A percentile compares a stretch with the other conserved stretches of the same genome.
phyloP scores from a whole-genome alignment of 2,113 vertebrate species.

The Oncorhynchus keta region DNA sequence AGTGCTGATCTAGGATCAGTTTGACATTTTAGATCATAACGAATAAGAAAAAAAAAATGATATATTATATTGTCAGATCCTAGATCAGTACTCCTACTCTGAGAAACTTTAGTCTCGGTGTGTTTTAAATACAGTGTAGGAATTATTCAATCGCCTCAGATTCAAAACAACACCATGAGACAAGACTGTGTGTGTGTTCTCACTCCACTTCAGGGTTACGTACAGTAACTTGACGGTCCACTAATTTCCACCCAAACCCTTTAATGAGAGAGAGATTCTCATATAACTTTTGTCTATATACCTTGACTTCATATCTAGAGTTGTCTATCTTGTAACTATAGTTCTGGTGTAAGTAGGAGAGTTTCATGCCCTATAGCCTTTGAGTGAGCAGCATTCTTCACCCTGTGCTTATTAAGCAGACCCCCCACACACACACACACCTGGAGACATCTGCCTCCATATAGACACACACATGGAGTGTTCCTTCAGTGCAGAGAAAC shows the following conservation, averaged over 20 bases:
- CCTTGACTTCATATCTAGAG: no score
- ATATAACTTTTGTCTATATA: no score
- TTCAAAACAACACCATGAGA: conserved; percentile 26
- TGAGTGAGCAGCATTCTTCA: conserved; percentile 11
- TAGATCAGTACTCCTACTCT: no score
- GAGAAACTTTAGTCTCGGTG: background rate
- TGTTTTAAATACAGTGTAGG: conserved; percentile 22
- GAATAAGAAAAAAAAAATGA: no score
- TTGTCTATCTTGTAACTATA: no score
- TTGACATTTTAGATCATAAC: no score
- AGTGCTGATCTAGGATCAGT: no score
- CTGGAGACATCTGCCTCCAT: no score
- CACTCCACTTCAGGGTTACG: conserved; percentile 30
- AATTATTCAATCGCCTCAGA: conserved; percentile 37
- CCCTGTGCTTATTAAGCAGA: background rate
- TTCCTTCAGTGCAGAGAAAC: background rate
- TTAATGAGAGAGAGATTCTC: conserved; percentile 36
- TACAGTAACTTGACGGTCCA: conserved; percentile 56
- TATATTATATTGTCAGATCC: no score
- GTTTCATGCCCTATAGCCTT: conserved; percentile 5
- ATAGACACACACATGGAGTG: no score
- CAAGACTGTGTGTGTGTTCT: background rate
- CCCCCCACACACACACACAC: no score
- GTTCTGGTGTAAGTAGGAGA: no score
- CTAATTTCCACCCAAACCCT: conserved; percentile 42